Evolutionary conservation across 2,113 vertebrate species (phyloP).

Genomic region (Oreotrochilus melanogaster): DNA sequence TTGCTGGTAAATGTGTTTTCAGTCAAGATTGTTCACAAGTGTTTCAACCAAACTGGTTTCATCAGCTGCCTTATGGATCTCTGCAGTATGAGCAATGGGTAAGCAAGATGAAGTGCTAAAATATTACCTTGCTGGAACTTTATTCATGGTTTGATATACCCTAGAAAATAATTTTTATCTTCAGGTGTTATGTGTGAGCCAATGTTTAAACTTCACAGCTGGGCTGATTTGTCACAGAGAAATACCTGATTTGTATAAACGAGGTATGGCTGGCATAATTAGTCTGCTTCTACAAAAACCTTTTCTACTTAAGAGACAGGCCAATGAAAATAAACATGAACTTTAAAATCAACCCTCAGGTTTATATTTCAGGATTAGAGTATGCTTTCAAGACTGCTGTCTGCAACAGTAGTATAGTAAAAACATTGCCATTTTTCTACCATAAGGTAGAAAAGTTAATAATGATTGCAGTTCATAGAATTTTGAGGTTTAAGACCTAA

Average conservation of each 20-base stretch:
- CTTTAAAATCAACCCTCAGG: not conserved
- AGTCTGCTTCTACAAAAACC: not conserved
- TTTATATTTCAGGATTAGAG: not conserved
- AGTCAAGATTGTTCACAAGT: not conserved
- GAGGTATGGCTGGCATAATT: not conserved
- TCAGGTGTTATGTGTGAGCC: not conserved
- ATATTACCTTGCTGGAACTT: not conserved
- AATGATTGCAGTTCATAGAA: not conserved
- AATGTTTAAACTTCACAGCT: not conserved
- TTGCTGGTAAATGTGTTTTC: not conserved
- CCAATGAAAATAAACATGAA: not conserved
- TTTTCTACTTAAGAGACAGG: not conserved
- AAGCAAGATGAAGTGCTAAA: not conserved
- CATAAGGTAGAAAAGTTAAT: not conserved
- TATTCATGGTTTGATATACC: not conserved
- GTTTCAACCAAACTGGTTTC: not conserved
- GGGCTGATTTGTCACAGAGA: not conserved
- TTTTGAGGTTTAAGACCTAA: not conserved
- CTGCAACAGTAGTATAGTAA: not conserved
- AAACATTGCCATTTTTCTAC: not conserved
- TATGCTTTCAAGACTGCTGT: not conserved
- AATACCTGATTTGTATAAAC: not conserved
- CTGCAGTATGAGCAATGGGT: not conserved
- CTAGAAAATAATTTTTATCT: not conserved
- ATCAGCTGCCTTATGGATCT: not conserved